Evolutionary conservation across 2,797 vertebrate species (phyloP), one percentile per base, ranked within the genome.

Genomic region (Sylvia borin): DNA sequence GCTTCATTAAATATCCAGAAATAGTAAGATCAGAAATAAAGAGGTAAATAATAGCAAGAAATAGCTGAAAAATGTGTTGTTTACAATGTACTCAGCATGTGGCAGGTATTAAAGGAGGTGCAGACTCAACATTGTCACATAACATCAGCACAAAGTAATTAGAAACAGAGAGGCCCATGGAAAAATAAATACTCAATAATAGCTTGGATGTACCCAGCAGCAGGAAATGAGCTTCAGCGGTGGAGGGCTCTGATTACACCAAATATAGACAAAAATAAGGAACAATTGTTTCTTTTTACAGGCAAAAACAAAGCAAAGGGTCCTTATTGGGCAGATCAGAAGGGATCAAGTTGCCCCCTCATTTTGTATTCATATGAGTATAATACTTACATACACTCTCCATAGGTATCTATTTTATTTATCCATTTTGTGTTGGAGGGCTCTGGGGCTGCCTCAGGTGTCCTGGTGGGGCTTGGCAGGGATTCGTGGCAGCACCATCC

Each of bases 141-240:
- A 78, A 88, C 55, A 85, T 47, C 93, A 90, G 66, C 60, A 42
- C 70, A 72, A 81, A 73, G 55, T 87, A 81, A 92, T 78, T 66
- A 78, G 70, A 84, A 90, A 74, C 82, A 78, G 68, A 74, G 81
- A 57, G 27, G 68, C 50, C 88, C 11, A 0, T 38, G 85, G 90
- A 94, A 90, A 95, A 92, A 86, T 81, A 95, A 95, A 92, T 81
- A 85, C 26, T 66, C 79, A 77, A 32, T 88, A 88, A 84, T 26
- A 78, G 73, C 58, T 77, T 92, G 27, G 13, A 16, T 18, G 85
- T 75, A 66, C 47, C 76, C 70, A 86, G 29, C 55, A 76, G 88
- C 80, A 92, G 90, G 95, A 94, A 92, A 81, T 12, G 48, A 81
- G 67, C 32, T 43, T 48, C 65, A 36, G 66, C 22, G 50, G 66